Base-by-base conservation (phyloP, 2,888 invertebrate species). In the Diploptera punctata region DNA sequence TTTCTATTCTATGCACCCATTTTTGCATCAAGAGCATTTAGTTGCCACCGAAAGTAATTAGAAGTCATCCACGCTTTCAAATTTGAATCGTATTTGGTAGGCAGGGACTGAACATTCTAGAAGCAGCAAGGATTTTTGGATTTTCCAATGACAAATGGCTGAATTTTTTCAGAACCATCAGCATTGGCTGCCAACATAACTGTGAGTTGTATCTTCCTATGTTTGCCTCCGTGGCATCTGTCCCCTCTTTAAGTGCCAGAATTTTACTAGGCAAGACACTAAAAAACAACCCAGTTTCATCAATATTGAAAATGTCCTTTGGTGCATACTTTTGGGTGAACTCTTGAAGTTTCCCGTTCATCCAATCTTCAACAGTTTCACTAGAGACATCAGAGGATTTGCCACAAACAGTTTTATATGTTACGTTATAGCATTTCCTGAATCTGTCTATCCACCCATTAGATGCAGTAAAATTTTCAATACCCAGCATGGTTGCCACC, bases 211-310 rank as follows among this genome's bases (percentile, higher is more conserved):
- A 49, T 5, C n/a, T 49, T 49, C 4, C 49, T 49, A n/a, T 49
- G 49, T 13, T 18, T n/a, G n/a, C n/a, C n/a, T 5, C 49, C 49
- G n/a, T 49, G 18, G 18, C 4, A 18, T 49, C 13, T 7, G 18
- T 49, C 49, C n/a, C 49, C n/a, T n/a, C n/a, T 49, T 49, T 49
- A n/a, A 49, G n/a, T 49, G 49, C 49, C 49, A 49, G 4, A 49
- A n/a, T 49, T 49, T 49, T 49, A 18, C 49, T 49, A 5, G 49
- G 18, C 49, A 49, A 49, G n/a, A 49, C 49, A 49, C 49, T 49
- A 49, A 49, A 49, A 49, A 49, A n/a, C 13, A 18, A 49, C n/a
- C n/a, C n/a, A n/a, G n/a, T n/a, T n/a, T n/a, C n/a, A n/a, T n/a
- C n/a, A n/a, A n/a, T n/a, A n/a, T 49, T 49, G 18, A 49, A 49